Evolutionary conservation across 2,888 invertebrate species (phyloP), one percentile per base, ranked within the genome.

Genomic region (Eremobia ochroleuca): DNA sequence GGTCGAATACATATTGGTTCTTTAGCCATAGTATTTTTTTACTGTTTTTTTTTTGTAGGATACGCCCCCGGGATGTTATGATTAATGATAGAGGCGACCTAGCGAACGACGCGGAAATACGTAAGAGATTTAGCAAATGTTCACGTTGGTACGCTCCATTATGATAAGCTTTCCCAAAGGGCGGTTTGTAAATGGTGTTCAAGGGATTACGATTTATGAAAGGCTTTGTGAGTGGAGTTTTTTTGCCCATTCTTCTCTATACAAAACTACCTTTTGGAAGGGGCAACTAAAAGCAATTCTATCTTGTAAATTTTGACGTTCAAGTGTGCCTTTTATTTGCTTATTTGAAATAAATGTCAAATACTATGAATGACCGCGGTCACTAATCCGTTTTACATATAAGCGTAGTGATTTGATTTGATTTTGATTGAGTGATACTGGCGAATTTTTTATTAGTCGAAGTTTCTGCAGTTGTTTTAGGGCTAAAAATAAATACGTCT

Each of bases 21-120:
- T 34, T 34, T 34, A 3, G 34, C 34, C 34, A 34, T 34, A 34
- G 34, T 34, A 34, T 34, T 34, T 34, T 34, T 34, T 34, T 34
- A 4, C 3, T 34, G 2, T 34, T 34, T 34, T 34, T 34, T 34
- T 34, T 34, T 34, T 34, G 76, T 46, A 21, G 28, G 4, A 2
- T 40, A 77, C 77, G 65, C 40, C 72, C 49, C n/a, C 65, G 25
- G 34, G 31, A 46, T 49, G 46, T 37, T 61, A 64, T 82, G 77
- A 81, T 72, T 55, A 59, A 77, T 69, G 67, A 34, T 64, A 40
- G 34, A 11, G 4, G 9, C 18, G 65, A 31, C 43, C 43, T 46
- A 66, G 37, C 8, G 18, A 4, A 9, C 6, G 15, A n/a, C 9
- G 18, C 21, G 25, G 31, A 52, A 59, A 28, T 55, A n/a, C 46